Evolutionary conservation across 2,113 vertebrate species (phyloP).

Genomic region (Phalacrocorax carbo): DNA sequence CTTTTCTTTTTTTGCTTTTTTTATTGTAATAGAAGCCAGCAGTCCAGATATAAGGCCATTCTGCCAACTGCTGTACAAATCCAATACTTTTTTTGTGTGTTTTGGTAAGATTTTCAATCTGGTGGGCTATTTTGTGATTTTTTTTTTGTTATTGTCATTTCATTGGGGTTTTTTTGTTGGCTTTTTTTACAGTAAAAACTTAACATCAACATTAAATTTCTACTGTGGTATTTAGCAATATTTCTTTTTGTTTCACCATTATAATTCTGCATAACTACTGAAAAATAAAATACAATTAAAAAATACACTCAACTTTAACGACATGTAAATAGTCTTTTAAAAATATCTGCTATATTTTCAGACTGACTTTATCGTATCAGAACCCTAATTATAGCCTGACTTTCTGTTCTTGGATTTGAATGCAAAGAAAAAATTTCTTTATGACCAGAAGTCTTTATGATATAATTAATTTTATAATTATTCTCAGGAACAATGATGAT

Average conservation of each 20-base stretch:
- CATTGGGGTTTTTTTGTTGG: no score
- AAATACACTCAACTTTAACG: neutral
- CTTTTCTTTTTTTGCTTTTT: neutral
- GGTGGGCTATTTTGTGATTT: neutral
- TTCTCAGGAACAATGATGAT: neutral
- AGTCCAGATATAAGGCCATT: neutral
- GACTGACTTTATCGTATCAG: neutral
- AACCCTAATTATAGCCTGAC: neutral
- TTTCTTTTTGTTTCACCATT: neutral
- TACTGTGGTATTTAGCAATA: neutral
- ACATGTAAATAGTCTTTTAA: neutral
- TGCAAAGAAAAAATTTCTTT: neutral
- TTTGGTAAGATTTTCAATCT: neutral
- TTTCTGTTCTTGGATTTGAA: neutral
- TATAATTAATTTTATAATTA: neutral
- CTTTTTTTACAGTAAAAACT: neutral
- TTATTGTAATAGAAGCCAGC: neutral
- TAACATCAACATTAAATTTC: neutral
- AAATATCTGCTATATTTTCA: neutral
- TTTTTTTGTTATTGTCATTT: neutral
- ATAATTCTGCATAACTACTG: neutral
- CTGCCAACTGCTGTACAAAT: neutral
- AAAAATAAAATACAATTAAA: neutral
- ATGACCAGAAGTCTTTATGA: neutral
- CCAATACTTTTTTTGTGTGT: rapidly evolving